Evolutionary conservation across 2,888 invertebrate genomes (phyloP), one percentile per base, ranked within the genome.

Genomic region (Cheilosia urbana): DNA sequence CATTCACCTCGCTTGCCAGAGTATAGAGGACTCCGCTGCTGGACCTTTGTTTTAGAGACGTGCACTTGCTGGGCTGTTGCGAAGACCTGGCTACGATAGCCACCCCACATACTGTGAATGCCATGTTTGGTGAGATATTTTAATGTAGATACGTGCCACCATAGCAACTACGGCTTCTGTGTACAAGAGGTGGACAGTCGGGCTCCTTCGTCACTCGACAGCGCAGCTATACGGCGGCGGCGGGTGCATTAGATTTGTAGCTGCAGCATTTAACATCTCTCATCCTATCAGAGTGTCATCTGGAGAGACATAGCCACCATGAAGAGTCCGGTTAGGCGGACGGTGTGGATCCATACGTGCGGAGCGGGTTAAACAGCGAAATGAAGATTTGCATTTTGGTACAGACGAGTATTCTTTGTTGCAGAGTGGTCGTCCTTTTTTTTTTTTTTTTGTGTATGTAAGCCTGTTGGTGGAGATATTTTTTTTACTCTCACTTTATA

Each of bases 181-280:
- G 45, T 47, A 66, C 51, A 55, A 65, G 55, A 51, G 80, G 66
- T 68, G 78, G 82, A 45, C 37, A 27, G 15, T 5, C 21, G 9
- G 30, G 51, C 53, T 47, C 37, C 71, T 65, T 58, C 65, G 51
- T 66, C 60, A 55, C 27, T 42, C 42, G 57, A 65, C 57, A 21
- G 17, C 40, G 17, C 34, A 40, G 63, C 51, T 34, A 17, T 17
- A 24, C 58, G 45, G 45, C 66, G 37, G 60, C 73, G 63, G 84
- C 68, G 76, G 84, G 84, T 85, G 80, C 84, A 85, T 85, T 81
- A 76, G 85, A 81, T 85, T 85, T 85, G 85, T 85, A 76, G 85
- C 85, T 76, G 66, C 71, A 81, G 71, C 81, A 62, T 81, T 85
- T 85, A 85, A 81, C 85, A 85, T 85, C 81, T 76, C 62, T 81